These are phyloP conservation scores for Smittia aterrima DNA, from an alignment of 2,888 invertebrate species.

Conservation along the genomic window DNA sequence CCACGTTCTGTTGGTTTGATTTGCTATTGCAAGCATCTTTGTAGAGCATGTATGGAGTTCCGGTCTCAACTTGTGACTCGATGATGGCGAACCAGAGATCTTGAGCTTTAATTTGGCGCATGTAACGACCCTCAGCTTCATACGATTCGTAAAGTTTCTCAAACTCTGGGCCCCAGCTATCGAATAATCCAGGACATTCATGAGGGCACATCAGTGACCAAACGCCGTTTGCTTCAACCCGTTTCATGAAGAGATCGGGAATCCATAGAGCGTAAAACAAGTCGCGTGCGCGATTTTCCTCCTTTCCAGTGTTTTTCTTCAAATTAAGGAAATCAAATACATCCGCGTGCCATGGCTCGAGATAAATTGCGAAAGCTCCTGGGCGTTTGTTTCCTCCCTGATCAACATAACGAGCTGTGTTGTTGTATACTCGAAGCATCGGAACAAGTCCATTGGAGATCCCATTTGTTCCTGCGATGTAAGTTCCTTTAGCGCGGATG, in stretches of 20 bases:
- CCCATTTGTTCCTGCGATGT: conserved; percentile 89
- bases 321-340: conserved; percentile 87
- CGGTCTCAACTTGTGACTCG: conserved; percentile 89
- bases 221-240: conserved; percentile 71
- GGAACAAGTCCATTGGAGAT: conserved; percentile 89
- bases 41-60: conserved; percentile 91
- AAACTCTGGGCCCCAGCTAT: conserved; percentile 90
- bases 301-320: conserved; percentile 88
- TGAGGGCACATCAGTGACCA: conserved; percentile 96
- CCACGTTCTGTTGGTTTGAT: conserved; percentile 92
- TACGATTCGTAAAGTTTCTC: conserved; percentile 78
- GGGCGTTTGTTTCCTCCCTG: conserved; percentile 94
- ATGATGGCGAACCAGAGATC: conserved; percentile 86
- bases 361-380: conserved; percentile 54
- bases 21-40: conserved; percentile 92
- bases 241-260: conserved; percentile 92
- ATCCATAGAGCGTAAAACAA: conserved; percentile 94
- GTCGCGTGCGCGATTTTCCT: conserved; percentile 86
- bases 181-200: conserved; percentile 78
- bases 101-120: conserved; percentile 71
- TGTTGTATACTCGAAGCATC: conserved; percentile 87
- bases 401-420: conserved; percentile 88
- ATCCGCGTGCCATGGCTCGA: conserved; percentile 95
- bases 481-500: conserved; percentile 81
- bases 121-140: conserved; percentile 67